These are phyloP conservation scores for Coecobrya sp. DNA, from an alignment of 2,888 invertebrate genomes.

Conservation along the genomic window DNA sequence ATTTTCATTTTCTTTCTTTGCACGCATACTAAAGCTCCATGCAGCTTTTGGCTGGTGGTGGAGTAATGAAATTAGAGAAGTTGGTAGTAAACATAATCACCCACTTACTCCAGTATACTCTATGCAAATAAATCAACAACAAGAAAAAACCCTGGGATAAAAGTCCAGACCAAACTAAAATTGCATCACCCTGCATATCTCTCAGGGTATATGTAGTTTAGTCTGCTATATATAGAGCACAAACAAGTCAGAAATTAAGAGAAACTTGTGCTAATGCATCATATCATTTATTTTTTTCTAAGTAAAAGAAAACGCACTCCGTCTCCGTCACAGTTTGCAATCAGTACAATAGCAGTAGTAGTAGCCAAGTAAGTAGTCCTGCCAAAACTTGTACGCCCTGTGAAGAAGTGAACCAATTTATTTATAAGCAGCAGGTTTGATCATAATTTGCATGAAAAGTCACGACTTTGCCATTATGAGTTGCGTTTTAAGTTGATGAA, in stretches of 20 bases:
- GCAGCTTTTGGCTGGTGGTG: conserved; percentile 27
- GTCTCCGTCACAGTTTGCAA: conserved; percentile 36
- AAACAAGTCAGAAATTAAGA: neutral
- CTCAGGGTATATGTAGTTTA: neutral
- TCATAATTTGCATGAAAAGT: conserved; percentile 79
- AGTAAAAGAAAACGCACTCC: conserved; percentile 3
- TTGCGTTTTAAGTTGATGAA: conserved; percentile 64
- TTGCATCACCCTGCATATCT: conserved; percentile 39
- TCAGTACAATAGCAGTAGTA: conserved; percentile 4
- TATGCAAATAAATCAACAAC: conserved; percentile 79
- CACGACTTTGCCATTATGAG: conserved; percentile 62
- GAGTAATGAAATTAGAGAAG: conserved; percentile 78
- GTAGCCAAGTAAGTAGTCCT: neutral
- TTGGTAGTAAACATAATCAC: conserved; percentile 78
- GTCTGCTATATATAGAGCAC: neutral
- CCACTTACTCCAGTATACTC: conserved; percentile 52
- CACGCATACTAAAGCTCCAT: neutral
- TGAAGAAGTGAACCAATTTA: conserved; percentile 44
- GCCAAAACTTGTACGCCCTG: conserved; percentile 17
- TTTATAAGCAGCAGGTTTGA: conserved; percentile 15
- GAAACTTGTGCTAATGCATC: conserved; percentile 35
- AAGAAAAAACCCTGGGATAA: neutral
- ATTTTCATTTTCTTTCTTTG: conserved; percentile 12
- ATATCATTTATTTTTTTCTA: neutral
- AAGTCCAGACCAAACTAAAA: neutral